Conservation (phyloP, 2,113 vertebrate genomes). For the Glareola pratincola region DNA sequence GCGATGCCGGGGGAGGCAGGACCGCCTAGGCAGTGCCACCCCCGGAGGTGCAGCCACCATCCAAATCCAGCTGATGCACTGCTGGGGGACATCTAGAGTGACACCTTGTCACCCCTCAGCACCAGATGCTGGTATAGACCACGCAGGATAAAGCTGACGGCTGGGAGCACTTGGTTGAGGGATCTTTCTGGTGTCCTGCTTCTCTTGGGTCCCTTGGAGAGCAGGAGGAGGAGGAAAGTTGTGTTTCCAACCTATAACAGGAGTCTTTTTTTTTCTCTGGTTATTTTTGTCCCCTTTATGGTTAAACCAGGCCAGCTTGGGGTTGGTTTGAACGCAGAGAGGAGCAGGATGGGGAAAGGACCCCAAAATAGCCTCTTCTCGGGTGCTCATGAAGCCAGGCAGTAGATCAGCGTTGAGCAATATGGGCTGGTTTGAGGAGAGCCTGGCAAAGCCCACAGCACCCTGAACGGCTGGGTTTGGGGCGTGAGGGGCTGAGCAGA, state of each 20-base stretch:
- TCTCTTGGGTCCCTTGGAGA: not conserved
- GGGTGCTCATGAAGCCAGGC: not conserved
- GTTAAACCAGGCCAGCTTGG: not conserved
- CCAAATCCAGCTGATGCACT: not conserved
- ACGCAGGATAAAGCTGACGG: not conserved
- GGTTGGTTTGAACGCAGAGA: not conserved
- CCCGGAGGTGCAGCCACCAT: not conserved
- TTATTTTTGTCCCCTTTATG: not conserved
- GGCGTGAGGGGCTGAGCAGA: not conserved
- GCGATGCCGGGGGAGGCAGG: not conserved
- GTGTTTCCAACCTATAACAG: not conserved
- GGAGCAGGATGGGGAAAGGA: not conserved
- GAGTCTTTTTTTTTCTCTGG: not conserved
- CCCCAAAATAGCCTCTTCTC: not conserved
- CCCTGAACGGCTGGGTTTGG: not conserved
- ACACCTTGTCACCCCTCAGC: not conserved
- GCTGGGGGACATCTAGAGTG: not conserved
- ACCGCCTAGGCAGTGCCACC: not conserved
- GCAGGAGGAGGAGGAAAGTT: not conserved
- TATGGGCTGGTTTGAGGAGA: not conserved
- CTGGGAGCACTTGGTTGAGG: not conserved
- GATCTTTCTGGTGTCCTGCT: not conserved
- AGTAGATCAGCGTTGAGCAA: not conserved
- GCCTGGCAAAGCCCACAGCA: fast-evolving
- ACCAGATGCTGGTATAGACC: not conserved